Evolutionary conservation across 1,140 invertebrate species (phyloP).

Genomic region (Leptinotarsa undecemlineata): DNA sequence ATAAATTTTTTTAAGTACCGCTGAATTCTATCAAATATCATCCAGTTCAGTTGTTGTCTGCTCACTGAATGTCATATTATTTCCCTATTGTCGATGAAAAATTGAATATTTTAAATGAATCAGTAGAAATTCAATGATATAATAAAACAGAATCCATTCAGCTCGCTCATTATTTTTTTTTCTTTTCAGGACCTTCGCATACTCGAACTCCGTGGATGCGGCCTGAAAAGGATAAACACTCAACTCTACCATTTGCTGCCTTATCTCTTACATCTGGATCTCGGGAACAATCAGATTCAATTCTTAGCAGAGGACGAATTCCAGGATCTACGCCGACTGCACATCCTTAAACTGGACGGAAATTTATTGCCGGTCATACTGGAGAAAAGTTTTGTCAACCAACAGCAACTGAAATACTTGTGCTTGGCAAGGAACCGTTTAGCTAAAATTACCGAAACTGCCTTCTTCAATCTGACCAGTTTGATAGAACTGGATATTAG

Average conservation of each 20-base stretch:
- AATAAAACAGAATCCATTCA: too few relatives aligned
- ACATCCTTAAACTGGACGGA: conserved; percentile 71
- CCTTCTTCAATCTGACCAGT: conserved; percentile 70
- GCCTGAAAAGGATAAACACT: conserved; percentile 72
- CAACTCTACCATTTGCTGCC: conserved; percentile 75
- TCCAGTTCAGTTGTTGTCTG: too few relatives aligned
- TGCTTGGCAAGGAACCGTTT: conserved; percentile 72
- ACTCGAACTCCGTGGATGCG: conserved; percentile 70
- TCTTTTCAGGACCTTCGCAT: conserved; percentile 65
- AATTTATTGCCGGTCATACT: conserved; percentile 76
- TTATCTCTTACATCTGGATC: conserved; percentile 70
- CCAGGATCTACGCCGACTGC: conserved; percentile 68
- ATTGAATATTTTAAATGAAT: too few relatives aligned
- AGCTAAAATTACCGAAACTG: conserved; percentile 69
- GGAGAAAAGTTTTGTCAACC: conserved; percentile 72
- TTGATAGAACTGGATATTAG: conserved; percentile 71
- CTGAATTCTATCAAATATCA: too few relatives aligned
- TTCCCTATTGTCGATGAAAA: too few relatives aligned
- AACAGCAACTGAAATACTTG: conserved; percentile 62
- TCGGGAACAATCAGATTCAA: conserved; percentile 77
- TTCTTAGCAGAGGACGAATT: conserved; percentile 76
- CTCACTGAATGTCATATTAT: too few relatives aligned
- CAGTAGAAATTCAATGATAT: too few relatives aligned
- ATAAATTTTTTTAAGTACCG: too few relatives aligned
- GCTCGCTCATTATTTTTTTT: conserved; percentile 21